Percentiles rank a stretch among this genome's conserved stretches.
phyloP scores from a whole-genome alignment of 2,797 vertebrate species.

The Clarias pachynema region DNA sequence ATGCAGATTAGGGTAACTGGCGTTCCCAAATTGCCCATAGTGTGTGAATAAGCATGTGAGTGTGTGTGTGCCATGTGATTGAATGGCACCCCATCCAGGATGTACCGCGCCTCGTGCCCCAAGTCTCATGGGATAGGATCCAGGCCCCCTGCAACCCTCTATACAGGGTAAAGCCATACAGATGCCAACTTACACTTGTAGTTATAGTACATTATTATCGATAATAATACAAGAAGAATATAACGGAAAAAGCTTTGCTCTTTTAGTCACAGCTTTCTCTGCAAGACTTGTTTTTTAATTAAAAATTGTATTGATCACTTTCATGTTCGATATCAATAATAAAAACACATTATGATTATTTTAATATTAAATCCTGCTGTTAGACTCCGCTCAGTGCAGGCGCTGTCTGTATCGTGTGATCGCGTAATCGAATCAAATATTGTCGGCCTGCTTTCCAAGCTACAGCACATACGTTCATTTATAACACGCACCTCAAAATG shows the following conservation, averaged over 20 bases:
- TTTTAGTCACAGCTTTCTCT: background rate
- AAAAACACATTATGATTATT: background rate
- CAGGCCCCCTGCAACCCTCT: no score
- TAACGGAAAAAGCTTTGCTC: background rate
- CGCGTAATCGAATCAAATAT: background rate
- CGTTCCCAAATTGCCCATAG: no score
- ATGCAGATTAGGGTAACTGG: no score
- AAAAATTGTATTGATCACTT: background rate
- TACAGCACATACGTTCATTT: constrained; percentile 11
- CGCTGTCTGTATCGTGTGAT: background rate
- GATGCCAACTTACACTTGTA: background rate
- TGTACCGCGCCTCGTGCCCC: no score
- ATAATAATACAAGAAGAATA: background rate
- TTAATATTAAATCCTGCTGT: background rate
- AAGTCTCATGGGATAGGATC: no score
- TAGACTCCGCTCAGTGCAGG: background rate
- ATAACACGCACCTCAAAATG: constrained; percentile 28
- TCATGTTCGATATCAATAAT: background rate
- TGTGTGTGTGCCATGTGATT: no score
- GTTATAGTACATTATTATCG: background rate
- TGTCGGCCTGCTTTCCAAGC: background rate
- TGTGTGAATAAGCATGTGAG: no score
- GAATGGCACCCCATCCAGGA: no score
- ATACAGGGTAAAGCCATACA: no score
- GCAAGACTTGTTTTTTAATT: background rate